Evolutionary conservation across 2,113 vertebrate species (phyloP).

Genomic region (Morone chrysops): DNA sequence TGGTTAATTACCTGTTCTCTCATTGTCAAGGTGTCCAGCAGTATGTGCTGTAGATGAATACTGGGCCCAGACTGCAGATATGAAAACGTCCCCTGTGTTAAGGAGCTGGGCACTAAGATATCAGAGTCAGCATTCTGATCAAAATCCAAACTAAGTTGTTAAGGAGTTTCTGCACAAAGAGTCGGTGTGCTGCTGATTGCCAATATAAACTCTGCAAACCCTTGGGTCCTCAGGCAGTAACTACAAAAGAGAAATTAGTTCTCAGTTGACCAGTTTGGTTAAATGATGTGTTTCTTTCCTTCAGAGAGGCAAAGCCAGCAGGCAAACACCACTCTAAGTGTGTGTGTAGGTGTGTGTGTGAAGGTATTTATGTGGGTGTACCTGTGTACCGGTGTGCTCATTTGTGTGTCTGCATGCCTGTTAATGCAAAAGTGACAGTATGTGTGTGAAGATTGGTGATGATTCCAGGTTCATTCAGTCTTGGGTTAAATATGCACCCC

Average conservation of each 20-base stretch:
- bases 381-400: constrained; percentile 24
- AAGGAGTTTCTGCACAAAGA: constrained; percentile 75
- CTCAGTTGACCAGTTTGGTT: constrained; percentile 84
- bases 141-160: constrained; percentile 75
- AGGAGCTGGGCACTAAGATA: constrained; percentile 37
- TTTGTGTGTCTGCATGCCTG: constrained; percentile 35
- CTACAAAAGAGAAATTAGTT: constrained; percentile 84
- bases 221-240: constrained; percentile 77
- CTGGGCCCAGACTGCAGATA: not conserved
- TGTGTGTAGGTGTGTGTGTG: constrained; percentile 37
- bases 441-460: constrained; percentile 28
- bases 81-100: constrained; percentile 28
- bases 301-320: constrained; percentile 72
- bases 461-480: constrained; percentile 17
- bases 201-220: constrained; percentile 79
- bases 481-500: constrained; percentile 43
- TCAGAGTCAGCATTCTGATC: constrained; percentile 64
- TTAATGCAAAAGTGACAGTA: constrained; percentile 30
- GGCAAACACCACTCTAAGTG: constrained; percentile 58
- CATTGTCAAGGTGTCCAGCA: not conserved
- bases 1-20: constrained; percentile 2
- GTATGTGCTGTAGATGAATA: constrained; percentile 12
- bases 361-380: constrained; percentile 21
- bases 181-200: constrained; percentile 72
- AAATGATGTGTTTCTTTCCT: constrained; percentile 84